phyloP scores from a whole-genome alignment of 2,888 invertebrate species.

The Lycaena phlaeas region DNA sequence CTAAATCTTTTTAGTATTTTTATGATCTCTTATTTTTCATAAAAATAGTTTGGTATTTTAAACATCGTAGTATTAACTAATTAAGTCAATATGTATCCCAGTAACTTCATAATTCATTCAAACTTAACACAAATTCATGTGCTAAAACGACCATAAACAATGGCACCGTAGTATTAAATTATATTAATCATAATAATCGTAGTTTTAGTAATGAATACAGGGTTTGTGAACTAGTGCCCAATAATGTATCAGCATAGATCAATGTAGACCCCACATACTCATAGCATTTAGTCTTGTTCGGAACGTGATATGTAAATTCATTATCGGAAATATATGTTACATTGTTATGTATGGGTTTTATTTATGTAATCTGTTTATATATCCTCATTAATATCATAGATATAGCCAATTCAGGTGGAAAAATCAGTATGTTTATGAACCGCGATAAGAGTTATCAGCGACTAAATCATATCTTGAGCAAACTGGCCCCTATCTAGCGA shows the following conservation, averaged over 20 bases:
- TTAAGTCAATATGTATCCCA: constrained; percentile 9
- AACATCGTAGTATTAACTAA: constrained; percentile 12
- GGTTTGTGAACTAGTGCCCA: constrained; percentile 20
- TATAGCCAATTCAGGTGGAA: constrained; percentile 16
- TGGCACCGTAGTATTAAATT: background rate
- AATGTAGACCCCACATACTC: constrained; percentile 26
- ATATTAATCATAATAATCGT: constrained; percentile 15
- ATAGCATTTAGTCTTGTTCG: constrained; percentile 39
- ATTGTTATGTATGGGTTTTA: constrained; percentile 63
- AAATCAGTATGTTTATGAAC: constrained; percentile 24
- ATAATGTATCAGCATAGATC: constrained; percentile 13
- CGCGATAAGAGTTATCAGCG: constrained; percentile 27
- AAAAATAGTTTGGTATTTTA: constrained; percentile 17
- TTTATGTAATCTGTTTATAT: constrained; percentile 37
- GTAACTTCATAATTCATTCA: background rate
- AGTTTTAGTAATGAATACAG: constrained; percentile 20
- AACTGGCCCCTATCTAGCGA: constrained; percentile 35
- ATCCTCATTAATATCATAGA: constrained; percentile 19
- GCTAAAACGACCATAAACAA: constrained; percentile 5
- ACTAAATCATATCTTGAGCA: constrained; percentile 34
- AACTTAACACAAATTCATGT: background rate
- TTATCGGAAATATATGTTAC: constrained; percentile 68
- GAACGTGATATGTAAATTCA: constrained; percentile 63
- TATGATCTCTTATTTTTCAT: constrained; percentile 36
- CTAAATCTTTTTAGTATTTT: constrained; percentile 39